Evolutionary conservation across 2,888 invertebrate species (phyloP), one percentile per base, ranked within the genome.

Genomic region (Antheraea assamensis): DNA sequence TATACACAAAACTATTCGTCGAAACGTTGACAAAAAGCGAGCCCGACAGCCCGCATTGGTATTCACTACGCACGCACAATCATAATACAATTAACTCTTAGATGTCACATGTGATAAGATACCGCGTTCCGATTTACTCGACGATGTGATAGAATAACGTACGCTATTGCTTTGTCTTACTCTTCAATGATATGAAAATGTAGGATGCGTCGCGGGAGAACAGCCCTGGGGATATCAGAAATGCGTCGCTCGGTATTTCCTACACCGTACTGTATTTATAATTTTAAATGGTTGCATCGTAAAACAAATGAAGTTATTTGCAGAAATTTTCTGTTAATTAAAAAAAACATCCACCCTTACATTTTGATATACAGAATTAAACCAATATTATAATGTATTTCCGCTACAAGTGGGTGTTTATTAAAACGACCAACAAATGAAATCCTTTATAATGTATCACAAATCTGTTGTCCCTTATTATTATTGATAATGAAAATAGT

Each of bases 81-180:
- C 92, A 93, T 93, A 93, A 93, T 93, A 92, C 90, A 92, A 93
- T 93, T 93, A 93, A 93, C 92, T 92, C 92, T 78, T 88, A 68
- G 88, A 84, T 89, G 87, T 87, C 85, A 85, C 87, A 88, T 88
- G 86, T 83, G 88, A 88, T 89, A 86, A 82, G 42, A 49, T 52
- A 24, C 55, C 31, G 58, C 55, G 47, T 66, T 42, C 47, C 31
- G 68, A 55, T 55, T 73, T 30, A 66, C 31, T 19, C 5, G 19
- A 27, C 66, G 42, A n/a, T 71, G 68, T 30, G 61, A 64, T 64
- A 17, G 61, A 64, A 64, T 64, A 64, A 58, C 58, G n/a, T 58
- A 10, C 24, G 24, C 13, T 3, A 24, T 58, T 24, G 58, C 24
- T 58, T 58, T 58, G 24, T 58, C 13, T 58, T 58, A n/a, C 58